A percentile compares a stretch with the other conserved stretches of the same genome.
Conservation (phyloP, 2,113 vertebrate genomes). For the Scytalopus superciliaris region DNA sequence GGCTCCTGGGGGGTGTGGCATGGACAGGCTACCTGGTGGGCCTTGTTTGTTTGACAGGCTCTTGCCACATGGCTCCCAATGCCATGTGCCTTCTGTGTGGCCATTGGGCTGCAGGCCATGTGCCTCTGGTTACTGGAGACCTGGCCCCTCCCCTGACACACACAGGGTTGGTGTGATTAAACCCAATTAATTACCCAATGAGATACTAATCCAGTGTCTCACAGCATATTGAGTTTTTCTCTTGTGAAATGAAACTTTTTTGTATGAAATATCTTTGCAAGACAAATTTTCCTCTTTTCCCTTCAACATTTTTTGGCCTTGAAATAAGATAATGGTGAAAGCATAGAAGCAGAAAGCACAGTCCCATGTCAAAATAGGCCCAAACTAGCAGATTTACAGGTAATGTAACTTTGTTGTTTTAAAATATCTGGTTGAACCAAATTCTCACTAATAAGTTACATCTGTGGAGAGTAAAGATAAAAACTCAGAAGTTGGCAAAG, state of each 20-base stretch:
- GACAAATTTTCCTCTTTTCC: not conserved
- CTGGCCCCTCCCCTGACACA: too few species aligned
- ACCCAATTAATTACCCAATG: too few species aligned
- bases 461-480: not conserved
- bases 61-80: too few species aligned
- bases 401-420: not conserved
- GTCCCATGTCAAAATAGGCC: not conserved
- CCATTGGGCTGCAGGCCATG: too few species aligned
- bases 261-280: not conserved
- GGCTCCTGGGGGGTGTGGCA: too few species aligned
- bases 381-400: not conserved
- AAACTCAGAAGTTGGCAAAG: not conserved
- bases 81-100: too few species aligned
- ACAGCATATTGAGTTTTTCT: not conserved
- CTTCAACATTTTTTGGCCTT: not conserved
- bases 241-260: not conserved
- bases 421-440: not conserved
- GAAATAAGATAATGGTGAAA: not conserved
- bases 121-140: too few species aligned
- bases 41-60: too few species aligned
- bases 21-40: too few species aligned
- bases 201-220: too few species aligned
- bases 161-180: too few species aligned
- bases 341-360: not conserved
- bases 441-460: not conserved